Conservation (phyloP, 2,888 invertebrate genomes). For the Anorthoa munda region DNA sequence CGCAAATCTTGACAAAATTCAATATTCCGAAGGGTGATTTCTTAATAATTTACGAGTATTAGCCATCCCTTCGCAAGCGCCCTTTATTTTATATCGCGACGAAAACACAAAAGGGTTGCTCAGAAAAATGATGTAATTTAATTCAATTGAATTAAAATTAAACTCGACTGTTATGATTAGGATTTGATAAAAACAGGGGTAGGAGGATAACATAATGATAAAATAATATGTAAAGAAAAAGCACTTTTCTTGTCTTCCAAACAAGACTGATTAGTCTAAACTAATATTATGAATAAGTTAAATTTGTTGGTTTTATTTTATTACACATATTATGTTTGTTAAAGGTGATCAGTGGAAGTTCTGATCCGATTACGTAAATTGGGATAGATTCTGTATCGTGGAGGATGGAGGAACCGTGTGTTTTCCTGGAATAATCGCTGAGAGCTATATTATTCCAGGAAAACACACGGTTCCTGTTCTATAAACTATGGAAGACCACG, state of each 20-base stretch:
- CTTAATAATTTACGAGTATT: slow-evolving; percentile 67
- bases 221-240: not conserved
- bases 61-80: slow-evolving; percentile 59
- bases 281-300: too few species aligned
- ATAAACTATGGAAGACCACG: too few species aligned
- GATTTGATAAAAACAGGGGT: slow-evolving; percentile 26
- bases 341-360: too few species aligned
- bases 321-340: too few species aligned
- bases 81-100: slow-evolving; percentile 71
- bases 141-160: slow-evolving; percentile 67
- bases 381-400: too few species aligned
- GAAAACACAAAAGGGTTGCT: slow-evolving; percentile 73
- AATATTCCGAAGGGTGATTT: slow-evolving; percentile 65
- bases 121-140: slow-evolving; percentile 62
- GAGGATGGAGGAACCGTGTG: too few species aligned
- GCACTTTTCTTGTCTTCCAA: not conserved
- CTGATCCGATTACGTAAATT: too few species aligned
- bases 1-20: slow-evolving; percentile 56
- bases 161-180: slow-evolving; percentile 40
- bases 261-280: not conserved
- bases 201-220: not conserved
- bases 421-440: too few species aligned
- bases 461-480: too few species aligned
- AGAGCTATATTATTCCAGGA: too few species aligned
- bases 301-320: too few species aligned